A percentile compares a stretch with the other conserved stretches of the same genome.
These are phyloP conservation scores for Caenorhabditis imperialis DNA, from an alignment of 2,888 invertebrate species.

Conservation along the genomic window DNA sequence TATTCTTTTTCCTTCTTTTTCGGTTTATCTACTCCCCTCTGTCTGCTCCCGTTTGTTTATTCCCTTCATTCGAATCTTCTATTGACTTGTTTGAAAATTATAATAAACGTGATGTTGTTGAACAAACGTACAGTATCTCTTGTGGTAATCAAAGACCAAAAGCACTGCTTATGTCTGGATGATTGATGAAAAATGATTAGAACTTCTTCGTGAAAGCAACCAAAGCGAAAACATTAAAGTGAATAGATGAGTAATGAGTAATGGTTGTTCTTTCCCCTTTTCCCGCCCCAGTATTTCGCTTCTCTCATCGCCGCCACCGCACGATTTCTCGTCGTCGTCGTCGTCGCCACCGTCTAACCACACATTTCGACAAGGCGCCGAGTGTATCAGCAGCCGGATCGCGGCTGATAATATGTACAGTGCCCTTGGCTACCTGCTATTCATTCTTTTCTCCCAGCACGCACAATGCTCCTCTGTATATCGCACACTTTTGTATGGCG, in stretches of 20 bases:
- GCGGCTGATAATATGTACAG: conserved; percentile 53
- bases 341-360: conserved; percentile 46
- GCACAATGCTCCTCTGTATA: conserved; percentile 33
- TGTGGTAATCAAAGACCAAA: conserved; percentile 12
- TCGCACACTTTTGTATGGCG: conserved; percentile 62
- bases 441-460: background rate
- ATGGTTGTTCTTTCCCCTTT: conserved; percentile 48
- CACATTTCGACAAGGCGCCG: conserved; percentile 48
- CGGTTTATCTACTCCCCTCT: too few species aligned
- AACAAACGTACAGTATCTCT: too few species aligned
- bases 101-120: too few species aligned
- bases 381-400: conserved; percentile 50
- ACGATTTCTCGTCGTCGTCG: conserved; percentile 27
- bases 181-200: conserved; percentile 21
- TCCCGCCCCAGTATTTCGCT: conserved; percentile 50
- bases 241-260: conserved; percentile 53
- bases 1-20: too few species aligned
- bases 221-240: conserved; percentile 41
- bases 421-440: conserved; percentile 4
- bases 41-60: too few species aligned
- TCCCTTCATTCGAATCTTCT: too few species aligned
- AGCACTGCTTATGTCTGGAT: background rate
- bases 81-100: too few species aligned
- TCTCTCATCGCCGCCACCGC: conserved; percentile 42
- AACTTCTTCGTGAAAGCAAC: conserved; percentile 8